Base-by-base conservation (phyloP, 2,797 vertebrate genomes). In the Mormyrus hasselquistii region DNA sequence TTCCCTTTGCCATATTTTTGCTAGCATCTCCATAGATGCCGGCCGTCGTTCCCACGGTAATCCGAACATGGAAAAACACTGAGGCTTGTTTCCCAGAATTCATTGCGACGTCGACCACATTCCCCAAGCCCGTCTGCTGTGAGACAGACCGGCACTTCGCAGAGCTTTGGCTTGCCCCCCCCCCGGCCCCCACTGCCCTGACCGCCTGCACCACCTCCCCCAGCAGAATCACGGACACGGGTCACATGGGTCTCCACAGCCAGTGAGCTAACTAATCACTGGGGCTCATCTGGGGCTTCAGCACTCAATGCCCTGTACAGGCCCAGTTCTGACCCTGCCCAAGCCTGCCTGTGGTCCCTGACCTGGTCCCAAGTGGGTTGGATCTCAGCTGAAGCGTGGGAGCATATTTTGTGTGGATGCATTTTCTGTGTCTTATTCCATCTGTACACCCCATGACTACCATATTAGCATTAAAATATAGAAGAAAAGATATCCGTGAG, bases 191-290 rank as follows among this genome's bases (percentile, higher is more conserved):
- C 9, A 3, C 83, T 85, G 87, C 59, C 90, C 94, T n/a, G 14
- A 44, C 44, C 34, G 69, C 69, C 69, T 76, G n/a, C 16, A 6
- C 34, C 34, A 41, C 34, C 69, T 76, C 34, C 9, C 10, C 62
- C 10, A 12, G 10, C 25, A 69, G 25, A 29, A 12, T 29, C 82
- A 52, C 2, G 2, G 82, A 25, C 1, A 85, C 91, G 92, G 94
- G 96, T 79, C 95, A 96, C 94, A 92, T 90, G 93, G 90, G 92
- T 93, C 93, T 94, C 93, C 95, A 94, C 96, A 93, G 92, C 88
- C 90, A 88, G 92, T 94, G 62, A 34, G 62, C 62, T 34, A 69
- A 69, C 62, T 12, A 14, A 69, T 29, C 10, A 69, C 1, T 69
- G 62, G 25, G 22, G 25, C 25, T 29, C 62, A 29, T 14, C 25